phyloP scores from a whole-genome alignment of 2,888 invertebrate species.

The Palloptera scutellata region DNA sequence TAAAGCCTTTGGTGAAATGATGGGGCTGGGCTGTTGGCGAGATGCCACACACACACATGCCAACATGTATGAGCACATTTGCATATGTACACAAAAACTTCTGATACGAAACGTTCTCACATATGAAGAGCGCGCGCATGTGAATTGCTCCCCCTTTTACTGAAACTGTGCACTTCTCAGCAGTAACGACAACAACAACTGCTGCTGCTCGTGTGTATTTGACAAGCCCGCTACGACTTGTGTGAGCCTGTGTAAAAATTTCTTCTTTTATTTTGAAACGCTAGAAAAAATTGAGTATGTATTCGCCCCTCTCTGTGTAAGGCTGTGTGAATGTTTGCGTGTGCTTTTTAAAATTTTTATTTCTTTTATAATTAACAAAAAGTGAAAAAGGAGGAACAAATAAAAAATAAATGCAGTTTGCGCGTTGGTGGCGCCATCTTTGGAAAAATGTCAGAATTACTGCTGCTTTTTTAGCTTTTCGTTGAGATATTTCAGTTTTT shows the following conservation, averaged over 20 bases:
- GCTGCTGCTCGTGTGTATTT: not conserved
- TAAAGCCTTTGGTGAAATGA: constrained; percentile 35
- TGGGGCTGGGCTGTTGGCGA: constrained; percentile 48
- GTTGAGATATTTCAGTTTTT: constrained; percentile 36
- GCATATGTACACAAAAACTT: constrained; percentile 13
- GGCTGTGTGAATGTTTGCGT: not conserved
- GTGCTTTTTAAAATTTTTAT: constrained; percentile 28
- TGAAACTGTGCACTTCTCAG: not conserved
- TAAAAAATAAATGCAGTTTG: constrained; percentile 33
- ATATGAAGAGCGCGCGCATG: constrained; percentile 4
- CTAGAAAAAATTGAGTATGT: not conserved
- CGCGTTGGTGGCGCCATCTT: constrained; percentile 50
- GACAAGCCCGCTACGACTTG: not conserved
- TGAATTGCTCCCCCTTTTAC: constrained; percentile 17
- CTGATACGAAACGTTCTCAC: constrained; percentile 15
- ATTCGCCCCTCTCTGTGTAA: constrained; percentile 17
- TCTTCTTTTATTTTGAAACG: constrained; percentile 17
- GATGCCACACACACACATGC: constrained; percentile 17
- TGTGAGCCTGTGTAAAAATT: constrained; percentile 3
- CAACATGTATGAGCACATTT: constrained; percentile 5
- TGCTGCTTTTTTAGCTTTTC: constrained; percentile 49
- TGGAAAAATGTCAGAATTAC: constrained; percentile 41
- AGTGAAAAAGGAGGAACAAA: constrained; percentile 24
- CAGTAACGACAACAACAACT: constrained; percentile 5
- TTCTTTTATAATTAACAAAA: constrained; percentile 19